Base-by-base conservation (phyloP, 2,888 invertebrate genomes). In the Calephelis perditalis region DNA sequence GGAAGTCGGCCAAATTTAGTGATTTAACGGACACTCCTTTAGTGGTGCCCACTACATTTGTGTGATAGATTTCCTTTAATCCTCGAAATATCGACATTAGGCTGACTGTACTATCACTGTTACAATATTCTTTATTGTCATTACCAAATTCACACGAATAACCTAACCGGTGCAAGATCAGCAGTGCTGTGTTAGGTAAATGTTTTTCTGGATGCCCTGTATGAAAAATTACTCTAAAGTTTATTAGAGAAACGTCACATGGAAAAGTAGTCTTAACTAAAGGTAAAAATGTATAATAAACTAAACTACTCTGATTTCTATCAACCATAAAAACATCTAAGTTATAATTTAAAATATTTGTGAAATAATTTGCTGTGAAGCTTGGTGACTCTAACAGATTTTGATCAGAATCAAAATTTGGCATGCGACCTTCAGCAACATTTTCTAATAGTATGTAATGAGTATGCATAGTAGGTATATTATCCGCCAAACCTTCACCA, bases 401-500 rank as follows among this genome's bases (percentile, higher is more conserved):
- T 46, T 7, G 67, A 54, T 36, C 45, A 45, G 7, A 67, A 52
- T 40, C 45, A 54, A 10, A 67, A 61, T 49, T 61, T 62, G 46
- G 67, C 15, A 65, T 67, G 6, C 59, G 60, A 2, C 65, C 52
- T 10, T 72, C 66, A 4, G 66, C 57, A n/a, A 85, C 76, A 60
- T 79, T 83, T 71, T 89, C 89, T n/a, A 88, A 64, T 57, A 88
- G 70, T 59, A 89, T 71, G 58, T 72, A 78, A 65, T 87, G 82
- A 57, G 79, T 73, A 61, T 87, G 86, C 57, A 68, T 75, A 0
- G 96, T 96, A 58, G 92, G 87, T 56, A 94, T 93, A 81, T 96
- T 98, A 79, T 99, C 99, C 0, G 96, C 94, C 3, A 99, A 93
- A 8, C 98, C 98, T 82, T 99, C 98, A 5, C 95, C 95, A 92